These are phyloP conservation scores for Lepidonotus clava DNA, from an alignment of 2,888 invertebrate species.

Conservation along the genomic window DNA sequence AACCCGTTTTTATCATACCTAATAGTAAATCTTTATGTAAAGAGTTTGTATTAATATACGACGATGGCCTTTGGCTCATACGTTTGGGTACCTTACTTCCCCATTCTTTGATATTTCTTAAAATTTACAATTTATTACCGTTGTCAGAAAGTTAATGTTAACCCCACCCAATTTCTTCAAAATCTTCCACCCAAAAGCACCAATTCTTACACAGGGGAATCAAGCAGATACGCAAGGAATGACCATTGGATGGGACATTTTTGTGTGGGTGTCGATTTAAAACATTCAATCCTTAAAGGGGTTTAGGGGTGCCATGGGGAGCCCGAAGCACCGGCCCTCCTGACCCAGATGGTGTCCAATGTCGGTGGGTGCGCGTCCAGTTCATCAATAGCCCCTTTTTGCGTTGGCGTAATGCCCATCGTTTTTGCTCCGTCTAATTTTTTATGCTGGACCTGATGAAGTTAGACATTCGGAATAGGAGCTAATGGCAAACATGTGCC, in stretches of 20 bases:
- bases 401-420: background rate
- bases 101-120: no score
- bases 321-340: background rate
- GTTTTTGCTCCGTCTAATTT: background rate
- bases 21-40: no score
- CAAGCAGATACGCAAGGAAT: no score
- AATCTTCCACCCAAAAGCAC: no score
- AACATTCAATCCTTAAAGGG: background rate
- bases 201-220: no score
- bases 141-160: no score
- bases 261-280: background rate
- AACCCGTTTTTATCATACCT: no score
- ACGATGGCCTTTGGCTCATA: no score
- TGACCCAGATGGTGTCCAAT: constrained; percentile 1
- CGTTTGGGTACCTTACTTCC: no score
- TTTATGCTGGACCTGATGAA: background rate
- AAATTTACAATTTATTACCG: no score
- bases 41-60: no score
- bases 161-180: no score
- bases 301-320: background rate
- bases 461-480: background rate
- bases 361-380: background rate
- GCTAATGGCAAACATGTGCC: constrained; percentile 4
- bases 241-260: background rate
- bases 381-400: background rate